Evolutionary conservation across 2,797 vertebrate genomes (phyloP).

Genomic region (Melanotaenia trifasciata): DNA sequence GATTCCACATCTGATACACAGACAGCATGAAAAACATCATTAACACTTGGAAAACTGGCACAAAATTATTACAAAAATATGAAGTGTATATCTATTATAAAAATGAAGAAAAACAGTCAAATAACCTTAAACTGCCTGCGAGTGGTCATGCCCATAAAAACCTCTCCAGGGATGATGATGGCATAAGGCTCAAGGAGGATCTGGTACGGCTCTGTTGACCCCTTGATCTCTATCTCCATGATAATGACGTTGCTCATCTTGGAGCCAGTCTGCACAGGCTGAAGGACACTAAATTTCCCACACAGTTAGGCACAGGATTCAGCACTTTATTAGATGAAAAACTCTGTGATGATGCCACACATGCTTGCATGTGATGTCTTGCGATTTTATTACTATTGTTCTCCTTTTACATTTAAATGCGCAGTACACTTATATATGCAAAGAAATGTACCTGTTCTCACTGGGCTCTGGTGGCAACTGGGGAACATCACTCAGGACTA

Average conservation of each 20-base stretch:
- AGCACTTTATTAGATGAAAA: neutral
- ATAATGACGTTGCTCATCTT: constrained; percentile 78
- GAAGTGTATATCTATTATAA: neutral
- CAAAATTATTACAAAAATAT: neutral
- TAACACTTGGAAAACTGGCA: neutral
- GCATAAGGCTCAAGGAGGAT: constrained; percentile 91
- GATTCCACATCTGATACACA: constrained; percentile 92
- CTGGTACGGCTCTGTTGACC: constrained; percentile 85
- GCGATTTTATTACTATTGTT: neutral
- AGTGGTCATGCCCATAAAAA: constrained; percentile 81
- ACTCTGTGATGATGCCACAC: neutral
- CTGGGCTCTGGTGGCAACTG: constrained; percentile 59
- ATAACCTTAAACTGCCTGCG: constrained; percentile 87
- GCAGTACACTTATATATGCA: neutral
- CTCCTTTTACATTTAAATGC: constrained; percentile 8
- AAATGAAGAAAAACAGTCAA: neutral
- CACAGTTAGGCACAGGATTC: neutral
- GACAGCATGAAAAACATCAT: neutral
- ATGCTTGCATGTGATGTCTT: neutral
- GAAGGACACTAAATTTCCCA: constrained; percentile 54
- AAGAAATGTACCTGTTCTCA: constrained; percentile 65
- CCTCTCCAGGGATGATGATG: constrained; percentile 88
- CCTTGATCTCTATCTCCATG: constrained; percentile 92
- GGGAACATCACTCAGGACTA: constrained; percentile 88
- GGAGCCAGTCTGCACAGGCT: constrained; percentile 55